Evolutionary conservation across 2,797 vertebrate genomes (phyloP).

Genomic region (Microhierax caerulescens): DNA sequence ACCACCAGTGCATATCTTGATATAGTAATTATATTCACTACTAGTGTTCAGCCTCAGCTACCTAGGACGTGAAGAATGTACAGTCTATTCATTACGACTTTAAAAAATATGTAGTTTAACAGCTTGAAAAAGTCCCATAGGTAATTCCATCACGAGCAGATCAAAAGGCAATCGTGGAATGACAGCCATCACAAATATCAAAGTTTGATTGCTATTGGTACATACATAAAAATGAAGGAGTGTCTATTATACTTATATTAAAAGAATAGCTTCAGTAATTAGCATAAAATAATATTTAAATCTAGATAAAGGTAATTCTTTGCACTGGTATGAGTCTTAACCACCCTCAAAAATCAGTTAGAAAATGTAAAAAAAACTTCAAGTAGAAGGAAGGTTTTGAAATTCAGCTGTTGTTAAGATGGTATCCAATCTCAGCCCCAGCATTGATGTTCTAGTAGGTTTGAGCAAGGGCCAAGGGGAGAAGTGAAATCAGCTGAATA

Average conservation of each 20-base stretch:
- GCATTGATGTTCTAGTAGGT: not conserved
- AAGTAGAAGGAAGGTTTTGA: not conserved
- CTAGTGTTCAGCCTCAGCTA: not conserved
- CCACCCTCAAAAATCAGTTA: not conserved
- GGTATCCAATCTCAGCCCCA: not conserved
- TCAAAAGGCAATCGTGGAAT: not conserved
- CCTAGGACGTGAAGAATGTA: not conserved
- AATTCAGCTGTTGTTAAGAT: not conserved
- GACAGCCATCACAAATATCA: not conserved
- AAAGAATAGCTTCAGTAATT: not conserved
- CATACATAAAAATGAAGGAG: not conserved
- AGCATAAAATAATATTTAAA: constrained; percentile 12
- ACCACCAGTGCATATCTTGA: not conserved
- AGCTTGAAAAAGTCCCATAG: not conserved
- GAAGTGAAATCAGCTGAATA: not conserved
- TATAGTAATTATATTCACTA: not conserved
- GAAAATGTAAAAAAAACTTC: not conserved
- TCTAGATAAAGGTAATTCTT: not conserved
- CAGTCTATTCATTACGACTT: not conserved
- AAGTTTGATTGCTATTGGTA: not conserved
- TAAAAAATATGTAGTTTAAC: not conserved
- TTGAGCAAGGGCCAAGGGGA: not conserved
- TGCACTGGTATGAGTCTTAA: not conserved
- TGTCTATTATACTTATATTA: not conserved
- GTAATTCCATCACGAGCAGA: not conserved